Percentiles rank a stretch among this genome's conserved stretches.
phyloP scores from a whole-genome alignment of 2,113 vertebrate genomes.

The Ptyas mucosa region DNA sequence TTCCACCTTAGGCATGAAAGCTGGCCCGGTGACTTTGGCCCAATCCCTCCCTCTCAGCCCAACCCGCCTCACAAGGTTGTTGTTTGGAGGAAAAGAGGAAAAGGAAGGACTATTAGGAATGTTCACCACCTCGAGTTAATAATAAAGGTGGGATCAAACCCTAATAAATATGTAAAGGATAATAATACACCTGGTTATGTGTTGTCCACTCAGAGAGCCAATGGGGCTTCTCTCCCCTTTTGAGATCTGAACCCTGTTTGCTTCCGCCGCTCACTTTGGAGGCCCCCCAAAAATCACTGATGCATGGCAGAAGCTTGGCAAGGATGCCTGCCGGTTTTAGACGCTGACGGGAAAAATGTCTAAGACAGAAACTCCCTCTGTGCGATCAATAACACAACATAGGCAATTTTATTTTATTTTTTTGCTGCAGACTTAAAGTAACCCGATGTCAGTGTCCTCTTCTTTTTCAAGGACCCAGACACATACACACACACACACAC shows the following conservation, averaged over 20 bases:
- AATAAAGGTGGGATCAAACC: neutral
- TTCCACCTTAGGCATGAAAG: accelerated
- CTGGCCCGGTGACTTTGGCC: too few species aligned
- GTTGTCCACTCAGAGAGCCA: neutral
- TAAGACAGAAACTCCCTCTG: neutral
- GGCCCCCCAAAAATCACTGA: neutral
- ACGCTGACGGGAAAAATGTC: neutral
- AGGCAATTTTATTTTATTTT: too few species aligned
- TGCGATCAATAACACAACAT: neutral
- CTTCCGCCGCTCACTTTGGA: neutral
- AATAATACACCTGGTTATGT: neutral
- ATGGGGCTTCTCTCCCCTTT: neutral
- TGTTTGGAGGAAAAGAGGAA: neutral
- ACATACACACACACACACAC: too few species aligned
- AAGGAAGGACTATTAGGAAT: neutral
- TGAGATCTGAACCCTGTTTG: neutral
- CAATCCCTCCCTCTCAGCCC: neutral
- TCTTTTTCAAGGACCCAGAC: neutral
- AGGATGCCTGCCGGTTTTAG: neutral
- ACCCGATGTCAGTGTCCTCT: neutral
- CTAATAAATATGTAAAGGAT: neutral
- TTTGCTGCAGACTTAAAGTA: neutral
- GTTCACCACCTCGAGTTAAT: neutral
- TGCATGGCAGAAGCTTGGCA: neutral
- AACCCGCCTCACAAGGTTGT: neutral